Conservation (phyloP, 2,113 vertebrate species). For the Hemicordylus capensis region DNA sequence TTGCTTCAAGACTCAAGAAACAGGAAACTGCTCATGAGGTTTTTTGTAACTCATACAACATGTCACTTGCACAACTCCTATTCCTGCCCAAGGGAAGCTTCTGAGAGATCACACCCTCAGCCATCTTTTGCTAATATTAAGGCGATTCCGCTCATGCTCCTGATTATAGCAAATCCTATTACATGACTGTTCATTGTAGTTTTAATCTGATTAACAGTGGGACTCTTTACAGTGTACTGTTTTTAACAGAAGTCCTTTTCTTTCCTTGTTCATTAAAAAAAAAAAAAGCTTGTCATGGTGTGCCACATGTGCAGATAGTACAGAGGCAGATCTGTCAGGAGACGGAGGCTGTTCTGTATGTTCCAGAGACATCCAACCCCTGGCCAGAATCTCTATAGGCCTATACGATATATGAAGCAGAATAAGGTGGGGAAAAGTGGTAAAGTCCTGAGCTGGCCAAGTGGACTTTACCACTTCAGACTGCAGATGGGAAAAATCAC, state of each 20-base stretch:
- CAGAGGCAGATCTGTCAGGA: neutral
- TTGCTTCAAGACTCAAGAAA: neutral
- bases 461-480: too few relatives aligned
- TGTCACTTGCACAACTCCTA: neutral
- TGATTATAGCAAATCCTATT: conserved; percentile 69
- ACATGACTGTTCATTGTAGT: conserved; percentile 56
- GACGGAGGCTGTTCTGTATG: conserved; percentile 4
- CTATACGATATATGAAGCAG: too few relatives aligned
- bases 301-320: conserved; percentile 11
- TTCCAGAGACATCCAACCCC: conserved; percentile 2
- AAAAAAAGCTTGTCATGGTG: conserved; percentile 20
- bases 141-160: conserved; percentile 53
- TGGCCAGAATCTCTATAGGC: neutral
- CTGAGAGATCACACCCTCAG: neutral
- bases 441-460: too few relatives aligned
- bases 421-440: too few relatives aligned
- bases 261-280: neutral
- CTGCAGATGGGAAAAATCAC: too few relatives aligned
- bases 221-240: conserved; percentile 15
- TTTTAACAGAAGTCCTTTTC: conserved; percentile 35
- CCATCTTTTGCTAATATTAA: conserved; percentile 46
- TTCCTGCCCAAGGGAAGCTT: neutral
- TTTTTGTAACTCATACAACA: neutral
- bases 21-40: neutral
- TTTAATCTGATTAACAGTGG: conserved; percentile 62